Evolutionary conservation across 2,888 invertebrate genomes (phyloP), one percentile per base, ranked within the genome.

Genomic region (Cantharis lateralis): DNA sequence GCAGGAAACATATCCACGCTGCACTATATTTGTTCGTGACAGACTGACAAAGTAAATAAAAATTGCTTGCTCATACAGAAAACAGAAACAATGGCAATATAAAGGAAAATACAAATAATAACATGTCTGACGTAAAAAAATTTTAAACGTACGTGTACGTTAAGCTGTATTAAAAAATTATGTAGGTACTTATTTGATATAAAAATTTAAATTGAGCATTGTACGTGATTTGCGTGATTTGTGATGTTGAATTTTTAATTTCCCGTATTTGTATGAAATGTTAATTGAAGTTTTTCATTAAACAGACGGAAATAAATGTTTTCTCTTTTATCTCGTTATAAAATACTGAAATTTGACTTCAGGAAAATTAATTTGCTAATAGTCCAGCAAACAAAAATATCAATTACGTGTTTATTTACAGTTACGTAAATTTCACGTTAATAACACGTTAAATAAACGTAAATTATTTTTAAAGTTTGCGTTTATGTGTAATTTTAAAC

Each of bases 21-120:
- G 68, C 32, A 70, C 62, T 77, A 26, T 68, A 71, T 72, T 78
- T 78, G 76, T 64, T 78, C 48, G 73, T 71, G 78, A 75, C 76
- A 71, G 62, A 68, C 76, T 76, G 76, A 78, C 78, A 75, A 78
- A 74, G 76, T 74, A 76, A 66, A 70, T 74, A 71, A 74, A 76
- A 78, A 78, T 76, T 78, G 78, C 76, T 76, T 74, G 32, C 71
- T 69, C 75, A 71, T 11, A 62, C 71, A 71, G 75, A 76, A 76
- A 78, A 78, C 71, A 78, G 75, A 76, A 78, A 78, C 76, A 77
- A 74, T 75, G 75, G 72, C 28, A 48, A 72, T 15, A 62, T 66
- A 66, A 66, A 66, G 16, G 73, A 72, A 72, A 48, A 32, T 63
- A 63, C 62, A 70, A 20, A 74, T 66, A 66, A 70, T 71, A 48